Base-by-base conservation (phyloP, 2,888 invertebrate genomes). In the Strigamia crassipes region DNA sequence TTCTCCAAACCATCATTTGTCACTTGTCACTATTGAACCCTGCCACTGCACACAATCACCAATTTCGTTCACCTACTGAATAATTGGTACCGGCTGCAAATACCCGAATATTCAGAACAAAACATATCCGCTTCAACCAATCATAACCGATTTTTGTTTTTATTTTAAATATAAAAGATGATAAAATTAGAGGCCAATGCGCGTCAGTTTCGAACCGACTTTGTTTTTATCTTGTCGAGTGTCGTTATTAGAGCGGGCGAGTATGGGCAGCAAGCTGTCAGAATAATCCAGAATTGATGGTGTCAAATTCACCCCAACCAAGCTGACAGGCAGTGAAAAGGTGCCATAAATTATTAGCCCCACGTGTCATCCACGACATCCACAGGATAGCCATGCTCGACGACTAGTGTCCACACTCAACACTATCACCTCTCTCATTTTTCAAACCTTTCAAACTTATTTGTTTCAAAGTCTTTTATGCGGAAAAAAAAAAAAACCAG, bases 21-120 rank as follows among this genome's bases (percentile, higher is more conserved):
- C 79, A 79, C 23, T 18, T 79, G 79, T 79, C 79, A 79, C n/a
- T 61, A n/a, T 61, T 61, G 61, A 18, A 61, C 21, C n/a, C n/a
- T 21, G 18, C 61, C 61, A 18, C 9, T 61, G 61, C 61, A 18
- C 61, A 61, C 61, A 61, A 61, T 61, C 61, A 23, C 61, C 21
- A 61, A 61, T 13, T 42, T 42, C 61, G 18, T 21, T 61, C 61
- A 61, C 2, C 61, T 8, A n/a, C 18, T 61, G 18, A 23, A 61
- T 21, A 61, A 61, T 61, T 61, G 10, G 18, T 61, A 61, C 10
- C 15, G 10, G 42, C 18, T 61, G 18, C 15, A 42, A 42, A 42
- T 42, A 42, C 42, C 15, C 42, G 42, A 42, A 42, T 34, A 34
- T 3, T 3, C 3, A 51, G 10, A n/a, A 10, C 13, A 51, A 51